Evolutionary conservation across 2,113 vertebrate genomes (phyloP), one percentile per base, ranked within the genome.

Genomic region (Notarius quadriscutis): DNA sequence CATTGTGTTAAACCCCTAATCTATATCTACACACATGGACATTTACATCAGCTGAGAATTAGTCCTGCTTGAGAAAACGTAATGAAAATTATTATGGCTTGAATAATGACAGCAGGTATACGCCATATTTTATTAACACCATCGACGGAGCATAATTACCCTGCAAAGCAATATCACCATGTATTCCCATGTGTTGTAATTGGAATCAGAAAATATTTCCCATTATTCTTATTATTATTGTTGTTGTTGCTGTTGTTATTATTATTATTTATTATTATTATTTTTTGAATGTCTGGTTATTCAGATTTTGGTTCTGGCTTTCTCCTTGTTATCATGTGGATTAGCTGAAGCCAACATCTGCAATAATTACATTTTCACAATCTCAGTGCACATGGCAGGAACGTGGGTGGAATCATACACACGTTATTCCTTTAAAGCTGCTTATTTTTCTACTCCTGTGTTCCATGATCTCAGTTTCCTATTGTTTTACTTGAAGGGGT

Each of bases 381-480:
- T 86, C 85, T 51, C 9, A 20, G 30, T 83, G 55, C 6, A 27
- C n/a, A 51, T 72, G 50, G 69, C 67, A 87, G 15, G 41, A 25
- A 34, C 20, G 81, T 58, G 48, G 55, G 53, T 69, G 55, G 75
- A 83, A n/a, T 85, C 80, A 72, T 81, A 25, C 80, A 34, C 15
- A 41, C 75, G 50, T 79, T 62, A 11, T 78, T 81, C 51, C 62
- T 80, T 34, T 50, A 71, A 57, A 80, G 74, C 84, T 25, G 69
- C 60, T 85, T 87, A 87, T 89, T 86, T 83, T 87, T 84, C 50
- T 63, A 41, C 62, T 78, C 83, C 58, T 81, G 71, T 80, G 80
- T 90, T 80, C 86, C 86, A 74, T 88, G 89, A 83, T 63, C 84
- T 89, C 86, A 88, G 79, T 82, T 83, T 88, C 72, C 80, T 88